Evolutionary conservation across 1,140 invertebrate genomes (phyloP).

Genomic region (Formica selysi): DNA sequence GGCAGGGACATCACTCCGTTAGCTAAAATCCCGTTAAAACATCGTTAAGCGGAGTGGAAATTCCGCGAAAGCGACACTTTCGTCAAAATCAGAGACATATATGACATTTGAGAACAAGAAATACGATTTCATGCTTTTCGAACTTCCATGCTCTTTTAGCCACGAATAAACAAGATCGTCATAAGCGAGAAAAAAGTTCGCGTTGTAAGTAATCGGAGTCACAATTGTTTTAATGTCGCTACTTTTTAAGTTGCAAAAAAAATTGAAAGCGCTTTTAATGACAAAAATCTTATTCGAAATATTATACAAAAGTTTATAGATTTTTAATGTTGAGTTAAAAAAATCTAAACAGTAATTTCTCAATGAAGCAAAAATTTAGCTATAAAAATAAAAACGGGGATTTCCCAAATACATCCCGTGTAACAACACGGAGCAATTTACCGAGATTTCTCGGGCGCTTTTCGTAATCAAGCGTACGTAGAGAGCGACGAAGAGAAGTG

Average conservation of each 20-base stretch:
- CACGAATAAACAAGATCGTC: constrained; percentile 43
- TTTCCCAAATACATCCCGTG: too few species aligned
- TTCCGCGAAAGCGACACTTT: constrained; percentile 46
- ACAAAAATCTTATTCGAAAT: background rate
- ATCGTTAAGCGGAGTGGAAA: constrained; percentile 44
- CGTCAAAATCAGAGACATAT: constrained; percentile 53
- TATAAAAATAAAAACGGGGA: background rate
- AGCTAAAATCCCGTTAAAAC: constrained; percentile 43
- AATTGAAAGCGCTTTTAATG: background rate
- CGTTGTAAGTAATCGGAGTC: constrained; percentile 19
- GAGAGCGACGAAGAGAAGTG: background rate
- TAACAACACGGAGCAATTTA: constrained; percentile 38
- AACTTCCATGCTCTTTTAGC: constrained; percentile 10
- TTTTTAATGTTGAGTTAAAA: background rate
- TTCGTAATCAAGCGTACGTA: constrained; percentile 55
- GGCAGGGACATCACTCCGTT: constrained; percentile 29
- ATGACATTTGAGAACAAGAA: constrained; percentile 49
- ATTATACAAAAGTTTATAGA: background rate
- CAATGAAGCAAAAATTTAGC: background rate
- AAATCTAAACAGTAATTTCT: background rate
- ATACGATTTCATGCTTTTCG: background rate
- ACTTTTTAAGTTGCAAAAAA: background rate
- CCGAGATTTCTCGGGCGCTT: constrained; percentile 38
- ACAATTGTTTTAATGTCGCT: constrained; percentile 18
- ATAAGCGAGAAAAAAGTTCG: constrained; percentile 7